Evolutionary conservation across 2,113 vertebrate genomes (phyloP).

Genomic region (Nothoprocta perdicaria): DNA sequence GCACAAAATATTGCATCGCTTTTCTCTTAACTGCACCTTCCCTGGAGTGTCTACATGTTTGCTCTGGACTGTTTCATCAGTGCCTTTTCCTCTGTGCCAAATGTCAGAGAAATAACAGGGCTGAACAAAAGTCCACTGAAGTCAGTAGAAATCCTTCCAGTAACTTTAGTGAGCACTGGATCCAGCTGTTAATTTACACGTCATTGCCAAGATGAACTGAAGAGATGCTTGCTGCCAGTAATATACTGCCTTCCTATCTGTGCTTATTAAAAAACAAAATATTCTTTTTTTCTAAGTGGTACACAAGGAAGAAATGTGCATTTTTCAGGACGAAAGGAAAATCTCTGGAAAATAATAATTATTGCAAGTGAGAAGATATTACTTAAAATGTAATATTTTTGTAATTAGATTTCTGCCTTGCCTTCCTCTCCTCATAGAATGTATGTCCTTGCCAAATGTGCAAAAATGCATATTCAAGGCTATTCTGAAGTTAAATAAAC

Average conservation of each 20-base stretch:
- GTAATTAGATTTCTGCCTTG: background rate
- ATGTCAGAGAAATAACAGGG: background rate
- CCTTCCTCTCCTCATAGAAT: background rate
- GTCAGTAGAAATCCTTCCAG: background rate
- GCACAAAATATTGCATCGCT: background rate
- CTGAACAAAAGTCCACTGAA: background rate
- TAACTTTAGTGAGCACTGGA: background rate
- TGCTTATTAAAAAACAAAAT: background rate
- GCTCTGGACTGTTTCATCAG: background rate
- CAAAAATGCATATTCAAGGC: background rate
- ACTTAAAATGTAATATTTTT: background rate
- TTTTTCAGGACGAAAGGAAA: background rate
- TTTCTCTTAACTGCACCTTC: background rate
- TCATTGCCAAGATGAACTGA: background rate
- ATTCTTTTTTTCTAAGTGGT: background rate
- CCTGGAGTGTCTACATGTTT: background rate
- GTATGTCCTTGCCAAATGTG: background rate
- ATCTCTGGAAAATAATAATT: background rate
- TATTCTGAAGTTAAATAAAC: conserved; percentile 19
- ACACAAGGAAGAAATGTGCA: background rate
- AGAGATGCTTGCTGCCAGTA: background rate
- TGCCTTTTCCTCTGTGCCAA: background rate
- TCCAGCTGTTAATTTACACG: background rate
- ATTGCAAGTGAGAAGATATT: background rate
- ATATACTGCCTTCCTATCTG: background rate